Evolutionary conservation across 1,140 invertebrate species (phyloP), one percentile per base, ranked within the genome.

Genomic region (Leptopilina clavipes): DNA sequence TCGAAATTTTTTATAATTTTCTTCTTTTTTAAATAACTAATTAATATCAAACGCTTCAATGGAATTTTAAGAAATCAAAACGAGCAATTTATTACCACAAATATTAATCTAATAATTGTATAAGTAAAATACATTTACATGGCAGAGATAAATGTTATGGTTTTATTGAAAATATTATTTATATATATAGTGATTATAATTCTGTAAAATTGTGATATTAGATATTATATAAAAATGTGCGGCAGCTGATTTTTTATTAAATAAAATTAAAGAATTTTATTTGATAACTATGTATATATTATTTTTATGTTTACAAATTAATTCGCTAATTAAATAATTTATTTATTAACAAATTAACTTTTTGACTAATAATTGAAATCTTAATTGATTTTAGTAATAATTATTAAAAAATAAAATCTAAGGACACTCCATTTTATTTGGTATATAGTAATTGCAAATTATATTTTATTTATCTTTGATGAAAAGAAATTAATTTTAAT

Each of bases 121-220:
- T 52, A 52, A 17, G 48, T 52, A 52, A 52, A 17, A 17, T 52
- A 17, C 3, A 52, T 17, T 52, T 52, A 52, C 14, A 52, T 52
- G 48, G 48, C 48, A 52, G 48, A 52, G 48, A 52, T 52, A 1
- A 52, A 8, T 52, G 48, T 52, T 52, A 52, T 52, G 48, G 48
- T 52, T 52, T 52, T 52, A 45, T n/a, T 45, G 14, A 45, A 8
- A 52, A 17, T 52, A 52, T 17, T 17, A 52, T 17, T 52, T 8
- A 17, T 52, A 52, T 52, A 52, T n/a, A 52, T 40, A 52, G 14
- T 52, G 48, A 52, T 17, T 52, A 2, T 8, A 52, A 17, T 52
- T 6, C 5, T n/a, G 7, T 6, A 52, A 52, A 52, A 52, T 17
- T 17, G 14, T 52, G 6, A 17, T 17, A 48, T 48, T 14, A 14